Conservation (phyloP, 2,888 invertebrate species). For the Deilephila elpenor region DNA sequence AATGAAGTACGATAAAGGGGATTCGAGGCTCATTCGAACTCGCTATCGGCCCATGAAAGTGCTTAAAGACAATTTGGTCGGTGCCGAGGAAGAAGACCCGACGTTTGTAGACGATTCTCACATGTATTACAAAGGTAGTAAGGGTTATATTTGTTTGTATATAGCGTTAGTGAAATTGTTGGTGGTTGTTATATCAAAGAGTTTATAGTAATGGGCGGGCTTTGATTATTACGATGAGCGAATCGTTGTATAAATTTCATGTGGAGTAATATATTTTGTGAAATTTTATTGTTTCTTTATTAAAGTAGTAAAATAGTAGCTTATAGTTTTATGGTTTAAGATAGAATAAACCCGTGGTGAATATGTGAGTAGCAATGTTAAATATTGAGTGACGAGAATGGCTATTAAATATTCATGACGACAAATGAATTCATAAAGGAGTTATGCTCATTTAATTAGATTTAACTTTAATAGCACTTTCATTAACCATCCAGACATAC, state of each 20-base stretch:
- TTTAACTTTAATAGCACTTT: too few species aligned
- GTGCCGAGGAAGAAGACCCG: constrained; percentile 71
- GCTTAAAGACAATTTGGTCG: constrained; percentile 74
- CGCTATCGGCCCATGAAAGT: constrained; percentile 79
- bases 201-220: constrained; percentile 18
- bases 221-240: constrained; percentile 22
- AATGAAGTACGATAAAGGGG: constrained; percentile 69
- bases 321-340: too few species aligned
- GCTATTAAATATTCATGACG: too few species aligned
- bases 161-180: background rate
- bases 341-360: too few species aligned
- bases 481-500: too few species aligned
- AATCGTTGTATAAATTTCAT: constrained; percentile 14
- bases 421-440: too few species aligned
- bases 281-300: too few species aligned
- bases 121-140: constrained; percentile 74
- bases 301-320: too few species aligned
- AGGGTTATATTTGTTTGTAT: background rate
- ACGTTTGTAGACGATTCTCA: constrained; percentile 78
- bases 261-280: background rate
- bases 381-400: too few species aligned
- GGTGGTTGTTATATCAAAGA: constrained; percentile 2
- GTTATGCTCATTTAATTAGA: too few species aligned
- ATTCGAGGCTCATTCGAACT: constrained; percentile 75
- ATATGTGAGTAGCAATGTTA: too few species aligned